A percentile compares a stretch with the other conserved stretches of the same genome.
Conservation (phyloP, 2,888 invertebrate genomes). For the Anodontia alba region DNA sequence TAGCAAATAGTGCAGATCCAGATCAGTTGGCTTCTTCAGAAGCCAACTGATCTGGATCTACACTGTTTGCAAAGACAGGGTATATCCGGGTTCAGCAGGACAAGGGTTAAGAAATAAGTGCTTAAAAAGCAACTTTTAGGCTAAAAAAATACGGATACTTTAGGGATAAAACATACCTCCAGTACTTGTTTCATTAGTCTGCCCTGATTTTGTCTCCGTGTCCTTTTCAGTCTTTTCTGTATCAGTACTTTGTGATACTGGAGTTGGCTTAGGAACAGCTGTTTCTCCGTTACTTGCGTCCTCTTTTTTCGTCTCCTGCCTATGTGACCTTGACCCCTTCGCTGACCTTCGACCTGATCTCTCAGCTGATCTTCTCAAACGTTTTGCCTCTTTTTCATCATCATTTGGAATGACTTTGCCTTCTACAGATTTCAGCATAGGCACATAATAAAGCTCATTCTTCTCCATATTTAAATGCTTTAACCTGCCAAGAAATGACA, state of each 20-base stretch:
- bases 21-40: too few species aligned
- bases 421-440: slow-evolving; percentile 81
- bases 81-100: too few species aligned
- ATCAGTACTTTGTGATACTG: neutral
- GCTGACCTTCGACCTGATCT: slow-evolving; percentile 63
- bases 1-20: too few species aligned
- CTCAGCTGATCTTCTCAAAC: slow-evolving; percentile 52
- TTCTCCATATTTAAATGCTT: slow-evolving; percentile 82
- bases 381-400: slow-evolving; percentile 55
- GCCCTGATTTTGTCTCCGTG: neutral
- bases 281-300: neutral
- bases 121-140: too few species aligned
- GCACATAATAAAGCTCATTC: slow-evolving; percentile 81
- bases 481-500: slow-evolving; percentile 79
- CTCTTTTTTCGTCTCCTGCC: neutral
- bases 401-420: slow-evolving; percentile 77
- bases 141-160: too few species aligned
- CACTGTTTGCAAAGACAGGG: too few species aligned
- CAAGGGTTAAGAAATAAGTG: too few species aligned
- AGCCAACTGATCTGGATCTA: too few species aligned
- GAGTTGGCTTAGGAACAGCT: slow-evolving; percentile 2
- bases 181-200: neutral
- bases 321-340: slow-evolving; percentile 39
- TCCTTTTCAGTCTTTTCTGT: neutral
- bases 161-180: too few species aligned